phyloP scores from a whole-genome alignment of 2,888 invertebrate genomes.

The Eucera pruinosa region DNA sequence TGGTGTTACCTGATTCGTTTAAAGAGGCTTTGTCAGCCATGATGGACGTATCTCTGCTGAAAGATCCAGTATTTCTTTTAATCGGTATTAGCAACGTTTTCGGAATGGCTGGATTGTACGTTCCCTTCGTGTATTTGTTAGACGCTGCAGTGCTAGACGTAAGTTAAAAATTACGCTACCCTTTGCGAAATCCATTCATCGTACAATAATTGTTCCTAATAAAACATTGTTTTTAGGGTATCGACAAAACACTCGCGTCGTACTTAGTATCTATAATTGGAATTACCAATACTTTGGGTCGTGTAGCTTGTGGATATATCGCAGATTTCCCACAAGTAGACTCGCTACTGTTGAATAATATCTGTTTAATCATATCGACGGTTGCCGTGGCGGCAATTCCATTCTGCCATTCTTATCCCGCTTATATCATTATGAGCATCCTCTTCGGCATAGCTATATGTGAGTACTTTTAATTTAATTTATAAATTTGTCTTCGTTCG shows the following conservation, averaged over 20 bases:
- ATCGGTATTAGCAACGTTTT: conserved; percentile 97
- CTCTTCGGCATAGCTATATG: conserved; percentile 97
- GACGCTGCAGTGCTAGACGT: conserved; percentile 91
- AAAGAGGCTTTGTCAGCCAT: conserved; percentile 94
- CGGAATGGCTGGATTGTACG: conserved; percentile 98
- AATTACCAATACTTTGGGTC: conserved; percentile 97
- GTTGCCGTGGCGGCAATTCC: conserved; percentile 93
- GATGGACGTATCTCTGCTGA: conserved; percentile 95
- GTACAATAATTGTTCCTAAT: not conserved
- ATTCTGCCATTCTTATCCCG: conserved; percentile 90
- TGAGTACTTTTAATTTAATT: conserved; percentile 87
- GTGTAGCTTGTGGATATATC: conserved; percentile 95
- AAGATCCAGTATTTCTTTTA: conserved; percentile 95
- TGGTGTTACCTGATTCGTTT: conserved; percentile 91
- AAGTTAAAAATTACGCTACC: conserved; percentile 79
- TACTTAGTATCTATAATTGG: conserved; percentile 93
- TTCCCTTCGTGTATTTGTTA: conserved; percentile 97
- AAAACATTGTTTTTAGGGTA: conserved; percentile 86
- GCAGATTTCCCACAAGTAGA: conserved; percentile 97
- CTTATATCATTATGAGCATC: conserved; percentile 92
- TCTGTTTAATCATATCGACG: conserved; percentile 95
- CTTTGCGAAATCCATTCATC: not conserved
- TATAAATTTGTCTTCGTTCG: not conserved
- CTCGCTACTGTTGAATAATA: conserved; percentile 96
- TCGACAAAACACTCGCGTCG: conserved; percentile 90